Evolutionary conservation across 23 tunicate species (phyloP), one percentile per base, ranked within the genome.

Genomic region (Halocynthia aurantium): DNA sequence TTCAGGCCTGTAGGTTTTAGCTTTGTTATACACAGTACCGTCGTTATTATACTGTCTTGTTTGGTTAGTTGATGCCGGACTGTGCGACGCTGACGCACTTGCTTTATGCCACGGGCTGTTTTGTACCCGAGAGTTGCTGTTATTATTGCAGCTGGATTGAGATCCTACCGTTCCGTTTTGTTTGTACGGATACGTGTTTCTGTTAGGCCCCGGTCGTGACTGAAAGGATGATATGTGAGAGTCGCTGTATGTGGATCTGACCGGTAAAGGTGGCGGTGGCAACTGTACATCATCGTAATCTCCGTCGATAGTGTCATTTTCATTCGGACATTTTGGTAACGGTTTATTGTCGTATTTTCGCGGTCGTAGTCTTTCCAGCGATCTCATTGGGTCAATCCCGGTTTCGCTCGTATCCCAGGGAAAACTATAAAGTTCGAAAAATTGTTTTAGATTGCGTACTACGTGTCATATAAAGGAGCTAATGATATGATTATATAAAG

Each of bases 321-420:
- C 19, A 20, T 40, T 10, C 9, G 70, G 70, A 65, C 31, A 65
- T 10, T 49, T 65, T 0, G 70, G 70, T 65, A 65, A 65, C 9
- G 22, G 19, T 65, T 65, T 40, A 20, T 4, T 31, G 44, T 31
- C 44, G 44, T 9, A 49, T 20, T 65, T 65, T 6, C 49, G 6
- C 22, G 70, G 70, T 65, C 31, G 49, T 65, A 65, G 49, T 65
- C 19, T 11, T 9, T 15, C 9, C 17, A 65, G 70, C 22, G 70
- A 10, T 65, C 31, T 65, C 6, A 8, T 9, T 10, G 70, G 70
- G 6, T 89, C 85, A 40, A 81, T 62, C 6, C 88, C 96, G 76
- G 83, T 89, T 63, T 89, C 96, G 57, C 88, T 84, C 12, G 83
- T 67, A 69, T 84, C 83, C 96, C 96, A 89, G 8, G 96, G 96